A percentile compares a stretch with the other conserved stretches of the same genome.
phyloP scores from a whole-genome alignment of 2,113 vertebrate genomes.

The Apodemus speciosus region DNA sequence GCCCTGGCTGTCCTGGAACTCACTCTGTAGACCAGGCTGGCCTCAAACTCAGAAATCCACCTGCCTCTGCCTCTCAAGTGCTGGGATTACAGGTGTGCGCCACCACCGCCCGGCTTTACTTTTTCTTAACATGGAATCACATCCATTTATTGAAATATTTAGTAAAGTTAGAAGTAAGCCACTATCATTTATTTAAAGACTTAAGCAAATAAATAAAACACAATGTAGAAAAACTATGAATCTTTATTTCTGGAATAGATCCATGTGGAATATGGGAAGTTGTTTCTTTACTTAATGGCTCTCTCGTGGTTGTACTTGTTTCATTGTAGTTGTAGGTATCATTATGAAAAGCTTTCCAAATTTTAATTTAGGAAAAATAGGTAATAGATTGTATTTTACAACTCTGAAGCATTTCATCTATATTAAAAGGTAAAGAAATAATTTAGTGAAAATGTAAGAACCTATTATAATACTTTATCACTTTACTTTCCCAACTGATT shows the following conservation, averaged over 20 bases:
- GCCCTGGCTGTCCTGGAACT: too few species aligned
- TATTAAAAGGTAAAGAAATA: neutral
- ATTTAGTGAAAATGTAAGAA: neutral
- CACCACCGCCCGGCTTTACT: too few species aligned
- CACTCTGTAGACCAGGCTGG: too few species aligned
- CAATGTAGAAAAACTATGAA: neutral
- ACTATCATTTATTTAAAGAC: neutral
- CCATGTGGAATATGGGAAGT: neutral
- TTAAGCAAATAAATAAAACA: neutral
- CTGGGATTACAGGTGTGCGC: too few species aligned
- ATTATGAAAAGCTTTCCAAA: neutral
- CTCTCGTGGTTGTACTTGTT: neutral
- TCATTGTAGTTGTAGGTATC: neutral
- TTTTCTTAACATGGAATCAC: neutral
- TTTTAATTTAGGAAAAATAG: slow-evolving; percentile 8
- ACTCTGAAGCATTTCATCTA: neutral
- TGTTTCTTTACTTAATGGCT: neutral
- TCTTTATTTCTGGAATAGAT: neutral
- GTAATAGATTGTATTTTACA: neutral
- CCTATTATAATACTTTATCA: neutral
- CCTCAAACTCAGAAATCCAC: too few species aligned
- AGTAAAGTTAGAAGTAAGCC: neutral
- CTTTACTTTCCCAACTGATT: neutral
- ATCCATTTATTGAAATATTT: slow-evolving; percentile 10
- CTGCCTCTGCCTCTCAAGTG: too few species aligned